Evolutionary conservation across 2,113 vertebrate species (phyloP), one percentile per base, ranked within the genome.

Genomic region (Cyphomyrus plagiostoma): DNA sequence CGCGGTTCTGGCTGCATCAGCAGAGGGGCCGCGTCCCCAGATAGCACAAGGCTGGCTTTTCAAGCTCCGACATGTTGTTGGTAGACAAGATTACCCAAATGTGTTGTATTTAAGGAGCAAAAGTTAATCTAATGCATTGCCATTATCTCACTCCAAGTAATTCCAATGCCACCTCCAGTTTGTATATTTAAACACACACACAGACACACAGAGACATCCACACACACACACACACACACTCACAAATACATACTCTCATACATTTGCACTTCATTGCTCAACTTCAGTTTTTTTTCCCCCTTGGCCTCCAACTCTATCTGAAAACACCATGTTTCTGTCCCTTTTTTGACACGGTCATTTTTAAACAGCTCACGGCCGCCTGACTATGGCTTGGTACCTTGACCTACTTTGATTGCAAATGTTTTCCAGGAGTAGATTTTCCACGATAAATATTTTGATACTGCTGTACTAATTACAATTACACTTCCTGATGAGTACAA

Each of bases 101-200:
- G 97, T 97, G 97, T 97, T 97, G 96, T 97, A 98, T 98, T 98
- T 97, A 97, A 97, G 97, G 96, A 95, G 95, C 95, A 96, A 96
- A 97, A 98, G 98, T 97, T 98, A 99, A 98, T 99, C 97, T 98
- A 98, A 97, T 96, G 96, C 97, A 96, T 96, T 97, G 94, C 97
- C 97, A 98, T 97, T 98, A 96, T 97, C 97, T 96, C 94, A 92
- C 95, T 66, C 90, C 94, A 95, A 95, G 95, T 96, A 96, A 96
- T 96, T 96, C 95, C 94, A 96, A 94, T 94, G 92, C 94, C 95
- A 88, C 93, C 94, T 94, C 92, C 92, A 93, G 95, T 95, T 94
- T 96, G 96, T 95, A 94, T 96, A 95, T 96, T 95, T 95, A 95
- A 90, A 89, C 93, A 77, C 62, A 62, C n/a, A 56, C 62, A 52